Percentiles rank a stretch among this genome's conserved stretches.
phyloP scores from a whole-genome alignment of 2,113 vertebrate genomes.

The Amazona guildingii region DNA sequence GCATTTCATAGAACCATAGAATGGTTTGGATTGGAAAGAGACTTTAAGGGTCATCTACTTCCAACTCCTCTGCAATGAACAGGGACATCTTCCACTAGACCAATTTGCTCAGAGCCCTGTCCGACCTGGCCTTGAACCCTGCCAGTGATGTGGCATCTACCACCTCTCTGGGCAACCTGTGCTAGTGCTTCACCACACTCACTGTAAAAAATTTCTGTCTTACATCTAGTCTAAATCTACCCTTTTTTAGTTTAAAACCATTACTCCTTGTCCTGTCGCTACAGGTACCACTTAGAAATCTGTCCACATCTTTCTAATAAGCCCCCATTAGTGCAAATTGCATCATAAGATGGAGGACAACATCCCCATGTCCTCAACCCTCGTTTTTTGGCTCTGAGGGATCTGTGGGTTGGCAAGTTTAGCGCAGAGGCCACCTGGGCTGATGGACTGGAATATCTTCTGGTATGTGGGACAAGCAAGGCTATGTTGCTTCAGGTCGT shows the following conservation, averaged over 20 bases:
- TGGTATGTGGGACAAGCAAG: background rate
- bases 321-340: background rate
- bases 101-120: background rate
- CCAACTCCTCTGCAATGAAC: background rate
- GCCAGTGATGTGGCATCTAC: background rate
- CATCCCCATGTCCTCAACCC: background rate
- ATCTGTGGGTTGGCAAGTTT: background rate
- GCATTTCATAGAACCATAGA: background rate
- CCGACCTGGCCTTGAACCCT: background rate
- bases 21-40: background rate
- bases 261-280: fast-evolving
- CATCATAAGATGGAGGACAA: fast-evolving
- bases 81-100: background rate
- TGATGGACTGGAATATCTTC: background rate
- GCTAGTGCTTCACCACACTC: background rate
- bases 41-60: background rate
- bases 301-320: background rate
- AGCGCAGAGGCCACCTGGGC: background rate
- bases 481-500: background rate
- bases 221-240: background rate
- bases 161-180: background rate
- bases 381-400: background rate
- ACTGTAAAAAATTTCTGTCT: background rate
- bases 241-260: background rate
- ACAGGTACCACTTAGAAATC: background rate